Base-by-base conservation (phyloP, 2,888 invertebrate genomes). In the Timandra comae region DNA sequence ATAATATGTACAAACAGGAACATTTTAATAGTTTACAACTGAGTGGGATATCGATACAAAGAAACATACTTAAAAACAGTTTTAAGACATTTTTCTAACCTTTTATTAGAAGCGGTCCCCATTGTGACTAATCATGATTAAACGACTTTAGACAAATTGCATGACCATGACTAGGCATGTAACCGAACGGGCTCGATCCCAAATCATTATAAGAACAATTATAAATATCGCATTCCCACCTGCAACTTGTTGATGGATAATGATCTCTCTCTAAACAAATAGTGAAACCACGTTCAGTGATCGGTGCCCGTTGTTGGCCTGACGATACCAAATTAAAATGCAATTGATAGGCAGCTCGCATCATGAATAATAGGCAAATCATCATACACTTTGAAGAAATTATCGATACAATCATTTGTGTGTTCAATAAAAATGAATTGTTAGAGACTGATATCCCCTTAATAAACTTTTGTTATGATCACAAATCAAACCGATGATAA, bases 91-190 rank as follows among this genome's bases (percentile, higher is more conserved):
- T 69, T 69, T 70, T 69, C 65, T 74, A 72, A 73, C 65, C 72
- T 69, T 77, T 75, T 77, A 76, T 78, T 73, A 73, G 75, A 69
- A 76, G 73, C 70, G 71, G 72, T 60, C 63, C 66, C 76, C 70
- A 82, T 85, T 85, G 85, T 84, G 81, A 81, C 82, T 82, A 82
- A 85, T 84, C 85, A 85, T 81, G 84, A 86, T 86, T 78, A 85
- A 84, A 84, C 78, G 85, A 77, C 75, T 79, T 80, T 80, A 82
- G 81, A 84, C 81, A 86, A 85, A 86, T 86, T 86, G 86, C 86
- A 78, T 79, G 78, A 56, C 73, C 85, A 63, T 86, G 86, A 86
- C 86, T 85, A 76, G 74, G 85, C 86, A 86, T 74, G 69, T 73
- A 74, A 67, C 66, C 63, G 63, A 60, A 63, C 62, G 62, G 59